Evolutionary conservation across 2,797 vertebrate genomes (phyloP).

Genomic region (Phataginus tricuspis): DNA sequence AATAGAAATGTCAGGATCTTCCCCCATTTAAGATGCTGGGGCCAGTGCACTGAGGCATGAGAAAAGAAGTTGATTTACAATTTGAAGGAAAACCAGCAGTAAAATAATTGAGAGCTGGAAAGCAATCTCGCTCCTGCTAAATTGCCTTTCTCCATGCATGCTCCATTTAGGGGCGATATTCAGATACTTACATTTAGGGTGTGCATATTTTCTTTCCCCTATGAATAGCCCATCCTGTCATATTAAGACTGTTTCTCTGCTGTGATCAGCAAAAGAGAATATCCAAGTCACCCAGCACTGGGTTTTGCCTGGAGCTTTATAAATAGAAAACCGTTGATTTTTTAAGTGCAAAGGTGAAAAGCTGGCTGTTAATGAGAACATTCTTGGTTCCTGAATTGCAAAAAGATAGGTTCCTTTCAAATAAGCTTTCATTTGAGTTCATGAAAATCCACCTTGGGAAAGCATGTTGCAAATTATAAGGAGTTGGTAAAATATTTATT

Average conservation of each 20-base stretch:
- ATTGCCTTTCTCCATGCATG: conserved; percentile 80
- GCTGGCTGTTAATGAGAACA: neutral
- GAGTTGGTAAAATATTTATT: neutral
- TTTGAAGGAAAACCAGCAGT: conserved; percentile 73
- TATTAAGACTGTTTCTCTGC: conserved; percentile 35
- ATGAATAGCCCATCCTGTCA: conserved; percentile 36
- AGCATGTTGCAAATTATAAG: neutral
- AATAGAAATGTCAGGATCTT: conserved; percentile 64
- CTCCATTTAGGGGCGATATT: conserved; percentile 49
- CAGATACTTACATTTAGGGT: conserved; percentile 41
- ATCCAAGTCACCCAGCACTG: neutral
- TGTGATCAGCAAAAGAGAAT: conserved; percentile 41
- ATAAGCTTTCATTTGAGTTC: conserved; percentile 6
- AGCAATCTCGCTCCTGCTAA: conserved; percentile 82
- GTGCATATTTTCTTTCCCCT: conserved; percentile 42
- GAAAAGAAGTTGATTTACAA: conserved; percentile 82
- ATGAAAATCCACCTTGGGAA: neutral
- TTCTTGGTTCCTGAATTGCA: neutral
- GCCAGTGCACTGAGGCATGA: neutral
- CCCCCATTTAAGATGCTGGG: conserved; percentile 77
- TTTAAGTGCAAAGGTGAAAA: neutral
- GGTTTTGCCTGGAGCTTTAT: neutral
- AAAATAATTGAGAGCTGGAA: conserved; percentile 83
- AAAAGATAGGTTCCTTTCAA: neutral
- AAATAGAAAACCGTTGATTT: neutral